These are phyloP conservation scores for Lanistes nyassanus DNA, from an alignment of 1,140 invertebrate species.

Conservation along the genomic window DNA sequence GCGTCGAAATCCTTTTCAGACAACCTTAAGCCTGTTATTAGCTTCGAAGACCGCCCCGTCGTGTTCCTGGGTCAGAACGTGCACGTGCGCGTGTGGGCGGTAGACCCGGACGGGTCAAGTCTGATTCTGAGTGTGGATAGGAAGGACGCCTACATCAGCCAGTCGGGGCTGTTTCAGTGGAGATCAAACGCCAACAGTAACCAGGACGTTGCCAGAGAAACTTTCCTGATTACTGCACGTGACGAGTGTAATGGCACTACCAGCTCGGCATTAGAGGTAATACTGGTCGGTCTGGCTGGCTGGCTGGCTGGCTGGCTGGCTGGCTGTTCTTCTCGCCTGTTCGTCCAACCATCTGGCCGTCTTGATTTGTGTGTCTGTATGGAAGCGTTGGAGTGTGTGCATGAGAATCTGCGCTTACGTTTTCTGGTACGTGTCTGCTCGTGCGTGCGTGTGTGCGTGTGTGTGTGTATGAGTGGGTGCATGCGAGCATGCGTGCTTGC, in stretches of 20 bases:
- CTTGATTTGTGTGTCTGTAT: constrained; percentile 3
- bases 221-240: constrained; percentile 17
- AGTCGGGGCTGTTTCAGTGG: constrained; percentile 23
- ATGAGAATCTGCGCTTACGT: constrained; percentile 13
- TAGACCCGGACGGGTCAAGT: constrained; percentile 27
- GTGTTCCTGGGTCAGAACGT: constrained; percentile 27
- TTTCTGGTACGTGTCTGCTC: constrained; percentile 10
- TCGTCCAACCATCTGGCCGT: too few species aligned
- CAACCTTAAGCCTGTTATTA: constrained; percentile 26
- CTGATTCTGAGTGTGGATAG: constrained; percentile 19
- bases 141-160: constrained; percentile 28
- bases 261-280: constrained; percentile 12
- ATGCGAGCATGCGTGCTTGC: constrained; percentile 4
- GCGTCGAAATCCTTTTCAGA: constrained; percentile 8
- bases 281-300: too few species aligned
- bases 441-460: constrained; percentile 16
- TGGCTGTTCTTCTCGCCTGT: too few species aligned
- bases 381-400: constrained; percentile 9
- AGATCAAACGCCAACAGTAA: constrained; percentile 9
- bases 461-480: constrained; percentile 17
- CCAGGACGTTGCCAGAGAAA: background rate
- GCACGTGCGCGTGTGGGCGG: constrained; percentile 14
- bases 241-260: constrained; percentile 26
- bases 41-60: constrained; percentile 11
- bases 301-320: too few species aligned